These are phyloP conservation scores for Phocoena sinus DNA, from an alignment of 2,113 vertebrate species.

Conservation along the genomic window DNA sequence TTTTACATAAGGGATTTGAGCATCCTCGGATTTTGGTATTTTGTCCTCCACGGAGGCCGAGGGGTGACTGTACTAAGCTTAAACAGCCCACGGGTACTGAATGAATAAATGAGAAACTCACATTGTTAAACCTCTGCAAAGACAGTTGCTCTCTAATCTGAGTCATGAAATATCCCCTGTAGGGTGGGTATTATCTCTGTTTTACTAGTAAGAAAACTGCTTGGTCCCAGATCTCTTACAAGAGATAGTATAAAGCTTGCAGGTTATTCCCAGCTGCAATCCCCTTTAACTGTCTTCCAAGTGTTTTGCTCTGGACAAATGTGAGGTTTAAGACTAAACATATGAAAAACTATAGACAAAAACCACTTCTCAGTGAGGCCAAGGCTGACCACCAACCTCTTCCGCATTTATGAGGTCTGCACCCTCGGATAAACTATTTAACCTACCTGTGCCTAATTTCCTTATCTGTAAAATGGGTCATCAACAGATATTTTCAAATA, in stretches of 20 bases:
- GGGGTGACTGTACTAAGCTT: background rate
- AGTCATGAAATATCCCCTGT: background rate
- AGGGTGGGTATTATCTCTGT: background rate
- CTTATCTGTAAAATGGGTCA: background rate
- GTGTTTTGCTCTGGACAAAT: background rate
- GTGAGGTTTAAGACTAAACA: background rate
- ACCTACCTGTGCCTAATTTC: background rate
- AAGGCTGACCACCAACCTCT: background rate
- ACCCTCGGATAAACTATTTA: background rate
- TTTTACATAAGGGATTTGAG: background rate
- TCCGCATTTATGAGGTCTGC: background rate
- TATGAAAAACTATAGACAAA: background rate
- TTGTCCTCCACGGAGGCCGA: background rate
- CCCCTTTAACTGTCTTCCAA: background rate
- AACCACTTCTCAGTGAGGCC: background rate
- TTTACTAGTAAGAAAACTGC: background rate
- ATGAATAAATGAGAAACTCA: background rate
- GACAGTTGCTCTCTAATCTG: background rate
- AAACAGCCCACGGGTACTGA: background rate
- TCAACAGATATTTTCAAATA: background rate
- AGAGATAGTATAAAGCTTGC: background rate
- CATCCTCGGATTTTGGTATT: background rate
- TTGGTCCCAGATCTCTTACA: background rate
- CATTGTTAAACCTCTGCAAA: background rate
- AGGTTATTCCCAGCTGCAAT: background rate